Percentiles rank a stretch among this genome's conserved stretches.
These are phyloP conservation scores for Okamejei kenojei DNA, from an alignment of 2,797 vertebrate genomes.

Conservation along the genomic window DNA sequence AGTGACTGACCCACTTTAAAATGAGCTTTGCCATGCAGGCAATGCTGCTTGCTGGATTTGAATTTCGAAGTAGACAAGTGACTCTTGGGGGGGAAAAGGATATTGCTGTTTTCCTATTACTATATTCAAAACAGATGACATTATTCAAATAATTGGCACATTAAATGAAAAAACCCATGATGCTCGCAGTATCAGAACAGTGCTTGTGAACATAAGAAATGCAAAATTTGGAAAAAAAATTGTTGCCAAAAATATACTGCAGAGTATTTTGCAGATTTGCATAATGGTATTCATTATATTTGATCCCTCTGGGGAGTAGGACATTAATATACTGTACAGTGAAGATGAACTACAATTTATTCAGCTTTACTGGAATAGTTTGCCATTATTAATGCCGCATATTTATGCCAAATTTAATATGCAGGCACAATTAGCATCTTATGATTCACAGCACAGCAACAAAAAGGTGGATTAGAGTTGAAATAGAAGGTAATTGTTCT, in stretches of 20 bases:
- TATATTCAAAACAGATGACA: constrained; percentile 35
- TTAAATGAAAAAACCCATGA: constrained; percentile 30
- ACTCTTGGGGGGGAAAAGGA: constrained; percentile 1
- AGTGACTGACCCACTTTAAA: background rate
- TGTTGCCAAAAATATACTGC: constrained; percentile 24
- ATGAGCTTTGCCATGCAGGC: background rate
- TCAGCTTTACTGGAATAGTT: constrained; percentile 26
- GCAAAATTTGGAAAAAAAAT: constrained; percentile 19
- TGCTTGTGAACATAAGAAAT: constrained; percentile 30
- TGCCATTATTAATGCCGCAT: constrained; percentile 5
- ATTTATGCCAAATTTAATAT: constrained; percentile 33
- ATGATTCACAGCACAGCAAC: constrained; percentile 25
- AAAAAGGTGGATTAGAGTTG: constrained; percentile 8
- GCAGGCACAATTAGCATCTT: constrained; percentile 31
- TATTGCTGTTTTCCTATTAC: constrained; percentile 32
- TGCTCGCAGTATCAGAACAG: constrained; percentile 20
- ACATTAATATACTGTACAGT: constrained; percentile 31
- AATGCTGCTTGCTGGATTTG: background rate
- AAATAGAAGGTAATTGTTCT: constrained; percentile 15
- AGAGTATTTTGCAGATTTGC: constrained; percentile 10
- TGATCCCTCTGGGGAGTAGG: background rate
- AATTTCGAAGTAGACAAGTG: constrained; percentile 27
- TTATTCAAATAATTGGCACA: constrained; percentile 36
- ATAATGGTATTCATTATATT: constrained; percentile 33
- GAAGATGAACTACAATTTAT: constrained; percentile 30